Percentiles rank a stretch among this genome's conserved stretches.
These are phyloP conservation scores for Dryoscopus gambensis DNA, from an alignment of 2,113 vertebrate genomes.

Conservation along the genomic window DNA sequence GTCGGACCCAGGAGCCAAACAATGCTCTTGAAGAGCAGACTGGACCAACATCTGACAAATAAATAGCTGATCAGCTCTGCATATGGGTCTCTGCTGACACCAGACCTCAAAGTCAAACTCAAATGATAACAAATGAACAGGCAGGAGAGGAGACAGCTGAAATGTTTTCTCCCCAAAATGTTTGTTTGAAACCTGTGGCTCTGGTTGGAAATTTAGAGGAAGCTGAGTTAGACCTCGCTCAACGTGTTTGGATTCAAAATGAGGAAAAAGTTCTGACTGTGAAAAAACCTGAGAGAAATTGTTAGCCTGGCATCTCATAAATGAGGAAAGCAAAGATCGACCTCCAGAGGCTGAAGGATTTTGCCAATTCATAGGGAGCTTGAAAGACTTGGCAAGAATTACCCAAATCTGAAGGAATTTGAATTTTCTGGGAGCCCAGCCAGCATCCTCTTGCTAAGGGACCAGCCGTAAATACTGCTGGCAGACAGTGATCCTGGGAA, in stretches of 20 bases:
- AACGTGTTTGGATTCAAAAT: rapidly evolving
- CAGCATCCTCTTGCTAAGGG: neutral
- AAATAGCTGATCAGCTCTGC: neutral
- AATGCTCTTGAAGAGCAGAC: neutral
- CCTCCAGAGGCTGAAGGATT: neutral
- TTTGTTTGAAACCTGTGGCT: neutral
- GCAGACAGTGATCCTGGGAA: neutral
- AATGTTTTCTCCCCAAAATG: neutral
- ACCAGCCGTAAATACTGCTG: neutral
- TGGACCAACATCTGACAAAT: neutral
- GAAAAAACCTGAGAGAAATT: neutral
- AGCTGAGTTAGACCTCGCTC: neutral
- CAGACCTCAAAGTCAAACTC: neutral
- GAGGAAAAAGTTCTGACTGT: neutral
- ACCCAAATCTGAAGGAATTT: neutral
- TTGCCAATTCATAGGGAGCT: neutral
- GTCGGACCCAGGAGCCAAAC: neutral
- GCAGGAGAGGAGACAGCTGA: neutral
- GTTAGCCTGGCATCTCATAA: neutral
- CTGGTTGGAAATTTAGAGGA: neutral
- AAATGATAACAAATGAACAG: neutral
- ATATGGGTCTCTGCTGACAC: neutral
- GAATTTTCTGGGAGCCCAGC: neutral
- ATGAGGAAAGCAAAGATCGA: neutral
- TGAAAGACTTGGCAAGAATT: neutral